phyloP scores from a whole-genome alignment of 2,113 vertebrate genomes.

The Elephantulus edwardii region DNA sequence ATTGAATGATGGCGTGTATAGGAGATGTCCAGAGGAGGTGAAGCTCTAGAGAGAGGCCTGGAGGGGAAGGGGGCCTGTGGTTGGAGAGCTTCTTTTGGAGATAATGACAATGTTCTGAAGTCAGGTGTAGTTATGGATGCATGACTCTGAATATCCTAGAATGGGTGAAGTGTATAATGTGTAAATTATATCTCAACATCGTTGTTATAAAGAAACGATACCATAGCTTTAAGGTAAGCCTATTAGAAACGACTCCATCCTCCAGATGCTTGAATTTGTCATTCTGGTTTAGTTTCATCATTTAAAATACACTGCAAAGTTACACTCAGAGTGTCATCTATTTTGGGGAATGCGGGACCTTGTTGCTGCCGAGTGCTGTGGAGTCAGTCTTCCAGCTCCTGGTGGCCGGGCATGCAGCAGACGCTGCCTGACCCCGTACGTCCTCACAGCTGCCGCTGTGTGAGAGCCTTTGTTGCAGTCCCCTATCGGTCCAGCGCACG shows the following conservation, averaged over 20 bases:
- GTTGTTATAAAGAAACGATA: background rate
- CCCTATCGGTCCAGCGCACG: no score
- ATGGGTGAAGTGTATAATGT: background rate
- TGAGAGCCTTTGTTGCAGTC: no score
- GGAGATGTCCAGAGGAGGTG: background rate
- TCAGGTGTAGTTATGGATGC: background rate
- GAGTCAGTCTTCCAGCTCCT: background rate
- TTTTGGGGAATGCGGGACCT: no score
- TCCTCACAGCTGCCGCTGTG: no score
- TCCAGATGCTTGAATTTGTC: background rate
- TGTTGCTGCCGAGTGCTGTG: background rate
- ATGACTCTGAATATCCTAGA: background rate
- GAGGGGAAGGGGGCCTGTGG: background rate
- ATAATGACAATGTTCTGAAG: background rate
- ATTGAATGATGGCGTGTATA: background rate
- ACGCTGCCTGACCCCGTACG: no score
- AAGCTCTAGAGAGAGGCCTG: background rate
- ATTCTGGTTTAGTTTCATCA: background rate
- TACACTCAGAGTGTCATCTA: no score
- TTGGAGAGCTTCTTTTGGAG: background rate
- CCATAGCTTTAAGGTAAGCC: background rate
- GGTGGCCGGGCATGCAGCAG: no score
- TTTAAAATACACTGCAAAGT: conserved; percentile 21
- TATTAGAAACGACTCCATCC: background rate
- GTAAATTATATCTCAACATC: background rate